phyloP scores from a whole-genome alignment of 1,140 invertebrate species.

The Reticulitermes speratus region DNA sequence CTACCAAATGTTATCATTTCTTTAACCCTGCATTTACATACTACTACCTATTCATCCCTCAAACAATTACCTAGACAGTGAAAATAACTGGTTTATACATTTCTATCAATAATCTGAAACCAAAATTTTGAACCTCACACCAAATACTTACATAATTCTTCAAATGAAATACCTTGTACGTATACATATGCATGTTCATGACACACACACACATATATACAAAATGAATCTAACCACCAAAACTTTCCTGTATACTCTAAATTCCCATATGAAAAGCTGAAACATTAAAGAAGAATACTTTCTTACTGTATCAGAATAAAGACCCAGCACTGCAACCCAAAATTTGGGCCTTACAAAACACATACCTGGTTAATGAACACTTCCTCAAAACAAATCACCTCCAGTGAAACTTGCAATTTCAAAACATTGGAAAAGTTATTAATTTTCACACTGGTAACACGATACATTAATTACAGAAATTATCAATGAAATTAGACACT shows the following conservation, averaged over 20 bases:
- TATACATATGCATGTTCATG: too few relatives aligned
- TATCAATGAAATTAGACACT: background rate
- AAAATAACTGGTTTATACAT: slow-evolving; percentile 25
- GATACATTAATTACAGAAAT: background rate
- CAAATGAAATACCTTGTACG: background rate
- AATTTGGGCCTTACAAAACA: background rate
- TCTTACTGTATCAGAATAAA: background rate
- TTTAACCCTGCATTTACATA: background rate
- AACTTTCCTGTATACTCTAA: slow-evolving; percentile 1
- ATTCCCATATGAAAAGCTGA: slow-evolving; percentile 9
- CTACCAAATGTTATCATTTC: slow-evolving; percentile 23
- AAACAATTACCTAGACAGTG: slow-evolving; percentile 26
- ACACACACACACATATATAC: background rate
- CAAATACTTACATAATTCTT: background rate
- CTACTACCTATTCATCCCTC: slow-evolving; percentile 6
- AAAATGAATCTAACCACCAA: background rate
- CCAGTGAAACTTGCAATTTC: background rate
- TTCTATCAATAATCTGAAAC: background rate
- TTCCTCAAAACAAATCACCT: slow-evolving; percentile 5
- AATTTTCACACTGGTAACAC: background rate
- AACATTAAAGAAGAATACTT: background rate
- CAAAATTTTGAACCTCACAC: background rate
- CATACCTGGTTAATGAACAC: background rate
- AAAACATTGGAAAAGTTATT: background rate
- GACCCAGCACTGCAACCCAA: slow-evolving; percentile 2